These are phyloP conservation scores for Dendronephthya gigantea DNA, from an alignment of 64 coral and sea anemone species.

Conservation along the genomic window DNA sequence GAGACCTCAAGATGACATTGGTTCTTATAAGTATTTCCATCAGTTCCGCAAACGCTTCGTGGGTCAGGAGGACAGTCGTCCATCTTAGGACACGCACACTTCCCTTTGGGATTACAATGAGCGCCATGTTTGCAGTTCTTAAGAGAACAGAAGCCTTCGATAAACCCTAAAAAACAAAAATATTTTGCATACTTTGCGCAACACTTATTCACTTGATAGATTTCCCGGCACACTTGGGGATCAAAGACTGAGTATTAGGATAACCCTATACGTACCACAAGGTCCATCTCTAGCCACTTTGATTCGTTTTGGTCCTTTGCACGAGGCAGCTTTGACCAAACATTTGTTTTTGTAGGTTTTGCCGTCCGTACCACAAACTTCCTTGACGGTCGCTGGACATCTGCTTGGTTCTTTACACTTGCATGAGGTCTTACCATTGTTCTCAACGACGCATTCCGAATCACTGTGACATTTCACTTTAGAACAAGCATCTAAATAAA, in stretches of 20 bases:
- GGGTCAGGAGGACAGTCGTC: neutral
- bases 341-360: slow-evolving; percentile 41
- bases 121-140: neutral
- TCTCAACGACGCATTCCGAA: neutral
- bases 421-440: neutral
- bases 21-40: neutral
- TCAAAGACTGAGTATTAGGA: neutral
- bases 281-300: slow-evolving; percentile 7
- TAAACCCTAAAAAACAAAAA: neutral
- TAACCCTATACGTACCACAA: slow-evolving; percentile 29
- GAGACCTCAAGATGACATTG: neutral
- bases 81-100: neutral
- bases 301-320: slow-evolving; percentile 22
- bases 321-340: slow-evolving; percentile 38
- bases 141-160: neutral
- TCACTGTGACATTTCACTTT: neutral
- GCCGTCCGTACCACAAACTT: slow-evolving; percentile 27
- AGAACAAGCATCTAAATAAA: neutral
- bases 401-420: neutral
- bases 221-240: too few species aligned
- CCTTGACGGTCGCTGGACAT: neutral
- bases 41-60: neutral
- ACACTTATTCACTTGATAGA: too few species aligned
- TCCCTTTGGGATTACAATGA: neutral
- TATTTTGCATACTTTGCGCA: too few species aligned